Evolutionary conservation across 2,797 vertebrate genomes (phyloP).

Genomic region (Peromyscus nudipes): DNA sequence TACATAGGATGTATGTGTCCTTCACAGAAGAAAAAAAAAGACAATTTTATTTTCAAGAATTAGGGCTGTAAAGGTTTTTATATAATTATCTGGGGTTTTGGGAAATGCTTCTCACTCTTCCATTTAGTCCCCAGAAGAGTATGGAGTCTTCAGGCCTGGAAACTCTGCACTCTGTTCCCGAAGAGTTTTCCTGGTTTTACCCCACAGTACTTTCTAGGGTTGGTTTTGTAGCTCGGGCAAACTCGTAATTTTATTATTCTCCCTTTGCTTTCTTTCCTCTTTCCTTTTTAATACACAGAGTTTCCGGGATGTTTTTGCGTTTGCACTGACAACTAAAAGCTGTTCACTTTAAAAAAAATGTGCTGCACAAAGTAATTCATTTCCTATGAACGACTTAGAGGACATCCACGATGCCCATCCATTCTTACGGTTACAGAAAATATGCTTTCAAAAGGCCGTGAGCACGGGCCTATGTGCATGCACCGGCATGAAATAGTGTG

Average conservation of each 20-base stretch:
- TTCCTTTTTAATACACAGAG: background rate
- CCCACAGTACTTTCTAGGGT: background rate
- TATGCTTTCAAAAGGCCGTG: background rate
- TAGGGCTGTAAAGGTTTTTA: background rate
- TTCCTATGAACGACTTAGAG: background rate
- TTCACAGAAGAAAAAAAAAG: background rate
- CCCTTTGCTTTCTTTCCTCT: background rate
- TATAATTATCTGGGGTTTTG: constrained; percentile 5
- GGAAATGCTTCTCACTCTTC: constrained; percentile 6
- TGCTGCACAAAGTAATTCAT: background rate
- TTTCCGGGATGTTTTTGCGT: background rate
- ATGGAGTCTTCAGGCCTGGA: background rate
- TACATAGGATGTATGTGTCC: background rate
- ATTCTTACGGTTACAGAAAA: constrained; percentile 44
- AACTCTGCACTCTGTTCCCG: background rate
- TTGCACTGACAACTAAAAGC: constrained; percentile 2
- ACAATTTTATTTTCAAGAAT: constrained; percentile 37
- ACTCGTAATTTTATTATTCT: background rate
- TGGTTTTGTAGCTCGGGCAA: background rate
- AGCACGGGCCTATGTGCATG: background rate
- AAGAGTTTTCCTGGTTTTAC: background rate
- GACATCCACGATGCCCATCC: background rate
- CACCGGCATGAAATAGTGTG: background rate
- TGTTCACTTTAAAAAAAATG: background rate
- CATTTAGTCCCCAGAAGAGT: background rate